These are phyloP conservation scores for Cosmia trapezina DNA, from an alignment of 2,888 invertebrate genomes.

Conservation along the genomic window DNA sequence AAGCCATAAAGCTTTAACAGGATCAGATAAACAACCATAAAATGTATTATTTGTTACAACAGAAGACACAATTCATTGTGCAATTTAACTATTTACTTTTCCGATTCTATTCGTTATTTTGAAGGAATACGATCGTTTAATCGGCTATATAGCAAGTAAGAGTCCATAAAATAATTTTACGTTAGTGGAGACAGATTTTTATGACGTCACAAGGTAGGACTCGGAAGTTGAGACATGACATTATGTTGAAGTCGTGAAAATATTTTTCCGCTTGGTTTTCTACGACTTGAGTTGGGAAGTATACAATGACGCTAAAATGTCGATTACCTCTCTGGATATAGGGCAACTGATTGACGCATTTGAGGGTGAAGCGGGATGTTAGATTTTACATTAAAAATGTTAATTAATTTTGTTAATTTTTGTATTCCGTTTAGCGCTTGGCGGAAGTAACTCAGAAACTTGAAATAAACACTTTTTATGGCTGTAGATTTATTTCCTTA, in stretches of 20 bases:
- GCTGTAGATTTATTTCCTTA: background rate
- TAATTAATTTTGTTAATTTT: slow-evolving; percentile 11
- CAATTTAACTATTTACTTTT: slow-evolving; percentile 48
- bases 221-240: slow-evolving; percentile 34
- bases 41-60: slow-evolving; percentile 35
- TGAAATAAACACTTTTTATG: background rate
- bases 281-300: slow-evolving; percentile 9
- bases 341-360: slow-evolving; percentile 33
- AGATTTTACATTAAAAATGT: slow-evolving; percentile 13
- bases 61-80: slow-evolving; percentile 43
- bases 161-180: slow-evolving; percentile 78
- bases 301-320: slow-evolving; percentile 19
- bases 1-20: slow-evolving; percentile 43
- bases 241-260: slow-evolving; percentile 61
- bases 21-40: slow-evolving; percentile 59
- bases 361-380: slow-evolving; percentile 5
- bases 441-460: background rate
- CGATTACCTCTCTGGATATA: background rate
- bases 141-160: slow-evolving; percentile 72
- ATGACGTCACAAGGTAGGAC: slow-evolving; percentile 61
- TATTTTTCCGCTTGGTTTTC: slow-evolving; percentile 36
- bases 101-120: slow-evolving; percentile 51
- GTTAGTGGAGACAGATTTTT: slow-evolving; percentile 78
- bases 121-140: slow-evolving; percentile 72
- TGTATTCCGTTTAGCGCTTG: background rate